Evolutionary conservation across 2,888 invertebrate genomes (phyloP), one percentile per base, ranked within the genome.

Genomic region (Noctua comes): DNA sequence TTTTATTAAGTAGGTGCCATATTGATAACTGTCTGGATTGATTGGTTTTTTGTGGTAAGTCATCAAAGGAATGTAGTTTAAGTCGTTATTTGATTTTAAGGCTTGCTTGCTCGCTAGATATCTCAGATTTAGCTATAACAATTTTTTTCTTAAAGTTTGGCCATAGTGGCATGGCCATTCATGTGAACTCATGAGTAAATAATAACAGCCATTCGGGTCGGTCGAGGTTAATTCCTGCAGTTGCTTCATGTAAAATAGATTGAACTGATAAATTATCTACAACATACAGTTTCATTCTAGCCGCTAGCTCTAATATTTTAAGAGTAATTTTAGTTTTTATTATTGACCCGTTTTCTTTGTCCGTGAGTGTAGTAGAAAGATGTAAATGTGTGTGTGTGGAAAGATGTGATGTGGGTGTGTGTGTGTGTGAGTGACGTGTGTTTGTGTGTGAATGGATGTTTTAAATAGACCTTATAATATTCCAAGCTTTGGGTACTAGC

Each of bases 1-100:
- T 80, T 75, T 65, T 73, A 71, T 68, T 46, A 69, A 74, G 24
- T 83, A 54, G 62, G 48, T 73, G 72, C 16, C 24, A 74, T 51
- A 76, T 66, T 46, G 27, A 43, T 70, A 68, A 24, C 62, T 75
- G 68, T 69, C 48, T 59, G 24, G 65, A 40, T 46, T 66, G 1
- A 5, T 69, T 59, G 57, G 71, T 81, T 72, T 75, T 27, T 69
- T n/a, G 6, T n/a, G 6, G 2, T 21, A 24, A 68, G 21, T n/a
- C 1, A 1, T n/a, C 1, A 1, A 0, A 31, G 36, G 59, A 83
- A 79, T 73, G 51, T 43, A n/a, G 66, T 40, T 13, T 65, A 24
- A 65, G 8, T n/a, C n/a, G 8, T n/a, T 40, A 24, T 31, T 36
- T 24, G 24, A 5, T 1, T 36, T 36, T 36, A 31, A 21, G 31